Conservation (phyloP, 2,888 invertebrate genomes). For the Andrena bicolor region DNA sequence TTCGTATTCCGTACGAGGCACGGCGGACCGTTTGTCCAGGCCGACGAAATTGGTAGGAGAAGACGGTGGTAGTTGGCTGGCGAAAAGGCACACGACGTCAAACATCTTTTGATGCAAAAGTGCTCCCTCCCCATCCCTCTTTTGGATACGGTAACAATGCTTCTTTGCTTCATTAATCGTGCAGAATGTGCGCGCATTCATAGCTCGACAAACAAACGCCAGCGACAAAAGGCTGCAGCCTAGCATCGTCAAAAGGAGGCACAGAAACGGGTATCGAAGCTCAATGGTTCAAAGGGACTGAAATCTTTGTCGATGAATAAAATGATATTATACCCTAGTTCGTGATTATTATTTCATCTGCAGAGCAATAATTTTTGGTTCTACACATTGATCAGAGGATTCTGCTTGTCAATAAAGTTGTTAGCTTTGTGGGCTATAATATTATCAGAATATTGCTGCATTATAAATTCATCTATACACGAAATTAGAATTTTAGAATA, state of each 20-base stretch:
- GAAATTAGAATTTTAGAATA: too few species aligned
- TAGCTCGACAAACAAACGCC: constrained; percentile 42
- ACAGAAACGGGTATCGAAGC: constrained; percentile 30
- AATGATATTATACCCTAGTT: neutral
- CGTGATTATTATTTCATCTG: neutral
- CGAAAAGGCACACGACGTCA: constrained; percentile 17
- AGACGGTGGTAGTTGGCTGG: neutral
- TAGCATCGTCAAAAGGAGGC: constrained; percentile 13
- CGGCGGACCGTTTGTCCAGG: neutral
- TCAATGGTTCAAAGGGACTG: constrained; percentile 14
- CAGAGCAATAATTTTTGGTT: neutral
- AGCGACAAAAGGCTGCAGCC: neutral
- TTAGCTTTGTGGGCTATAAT: too few species aligned
- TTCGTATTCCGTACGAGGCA: neutral
- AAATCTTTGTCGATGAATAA: neutral
- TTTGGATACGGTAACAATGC: constrained; percentile 33
- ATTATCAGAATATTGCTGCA: too few species aligned
- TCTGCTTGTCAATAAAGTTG: too few species aligned
- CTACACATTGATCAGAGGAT: too few species aligned
- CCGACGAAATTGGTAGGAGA: neutral
- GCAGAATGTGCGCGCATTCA: constrained; percentile 38
- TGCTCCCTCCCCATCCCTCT: neutral
- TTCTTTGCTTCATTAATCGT: constrained; percentile 52
- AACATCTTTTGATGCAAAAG: constrained; percentile 36
- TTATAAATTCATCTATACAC: too few species aligned